phyloP scores from a whole-genome alignment of 2,113 vertebrate genomes.

The Peromyscus polionotus region DNA sequence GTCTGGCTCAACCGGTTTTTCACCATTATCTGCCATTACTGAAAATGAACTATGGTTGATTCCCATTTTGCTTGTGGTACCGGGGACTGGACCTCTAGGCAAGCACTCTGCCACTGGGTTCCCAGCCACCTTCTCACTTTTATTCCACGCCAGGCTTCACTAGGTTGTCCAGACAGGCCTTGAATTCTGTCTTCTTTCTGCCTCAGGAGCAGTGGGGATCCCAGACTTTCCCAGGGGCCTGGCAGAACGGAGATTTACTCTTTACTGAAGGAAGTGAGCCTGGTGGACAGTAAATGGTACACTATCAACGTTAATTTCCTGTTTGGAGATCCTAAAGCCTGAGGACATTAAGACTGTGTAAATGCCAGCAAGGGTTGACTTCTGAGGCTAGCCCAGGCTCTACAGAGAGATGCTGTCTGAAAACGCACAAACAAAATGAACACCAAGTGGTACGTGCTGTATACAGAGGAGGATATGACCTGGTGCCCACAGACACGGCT shows the following conservation, averaged over 20 bases:
- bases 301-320: not conserved
- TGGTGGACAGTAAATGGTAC: not conserved
- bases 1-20: not conserved
- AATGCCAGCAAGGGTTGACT: not conserved
- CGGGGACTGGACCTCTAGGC: not conserved
- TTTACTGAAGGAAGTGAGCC: not conserved
- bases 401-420: not conserved
- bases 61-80: not conserved
- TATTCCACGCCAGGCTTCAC: not conserved
- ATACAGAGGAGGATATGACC: not conserved
- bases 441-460: not conserved
- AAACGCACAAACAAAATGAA: not conserved
- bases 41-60: not conserved
- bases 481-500: not conserved
- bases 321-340: not conserved
- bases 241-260: not conserved
- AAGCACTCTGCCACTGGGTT: not conserved
- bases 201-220: not conserved
- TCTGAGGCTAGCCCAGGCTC: not conserved
- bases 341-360: not conserved
- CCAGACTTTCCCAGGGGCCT: too few species aligned
- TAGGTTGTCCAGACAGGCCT: not conserved
- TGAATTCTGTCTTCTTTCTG: not conserved
- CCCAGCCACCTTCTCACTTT: not conserved
- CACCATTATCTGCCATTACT: not conserved